A percentile compares a stretch with the other conserved stretches of the same genome.
Evolutionary conservation across 2,113 vertebrate genomes (phyloP).

Genomic region (Daubentonia madagascariensis): DNA sequence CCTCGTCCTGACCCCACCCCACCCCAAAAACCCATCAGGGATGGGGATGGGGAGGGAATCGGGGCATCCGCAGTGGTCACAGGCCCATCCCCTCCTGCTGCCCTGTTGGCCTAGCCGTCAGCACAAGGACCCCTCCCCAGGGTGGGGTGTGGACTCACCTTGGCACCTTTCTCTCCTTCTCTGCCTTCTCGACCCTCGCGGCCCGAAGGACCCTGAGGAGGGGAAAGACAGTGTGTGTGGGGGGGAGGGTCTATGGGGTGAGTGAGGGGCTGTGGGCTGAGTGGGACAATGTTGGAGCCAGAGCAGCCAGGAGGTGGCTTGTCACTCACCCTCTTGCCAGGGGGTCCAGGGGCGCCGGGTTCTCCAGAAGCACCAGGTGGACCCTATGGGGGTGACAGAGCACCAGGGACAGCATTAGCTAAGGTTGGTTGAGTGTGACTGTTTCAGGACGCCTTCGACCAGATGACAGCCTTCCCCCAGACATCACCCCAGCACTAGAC

Average conservation of each 20-base stretch:
- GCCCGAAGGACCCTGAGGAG: conserved; percentile 87
- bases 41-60: too few species aligned
- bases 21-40: too few species aligned
- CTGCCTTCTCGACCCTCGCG: conserved; percentile 88
- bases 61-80: neutral
- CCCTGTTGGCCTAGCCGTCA: neutral
- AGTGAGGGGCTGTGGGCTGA: neutral
- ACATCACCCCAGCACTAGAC: neutral
- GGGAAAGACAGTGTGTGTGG: neutral
- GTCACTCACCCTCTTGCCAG: conserved; percentile 90
- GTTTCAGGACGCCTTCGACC: neutral
- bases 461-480: neutral
- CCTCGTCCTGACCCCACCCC: neutral
- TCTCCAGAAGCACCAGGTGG: conserved; percentile 92
- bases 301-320: neutral
- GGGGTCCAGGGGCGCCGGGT: conserved; percentile 89
- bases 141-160: conserved; percentile 80
- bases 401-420: neutral
- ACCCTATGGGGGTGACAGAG: conserved; percentile 80
- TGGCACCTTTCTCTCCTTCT: conserved; percentile 91
- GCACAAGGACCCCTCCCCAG: neutral
- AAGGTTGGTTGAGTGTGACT: rapidly evolving
- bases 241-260: neutral
- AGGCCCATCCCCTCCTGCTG: neutral
- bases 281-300: neutral